A percentile compares a stretch with the other conserved stretches of the same genome.
Conservation (phyloP, 2,888 invertebrate genomes). For the Stenichneumon culpator region DNA sequence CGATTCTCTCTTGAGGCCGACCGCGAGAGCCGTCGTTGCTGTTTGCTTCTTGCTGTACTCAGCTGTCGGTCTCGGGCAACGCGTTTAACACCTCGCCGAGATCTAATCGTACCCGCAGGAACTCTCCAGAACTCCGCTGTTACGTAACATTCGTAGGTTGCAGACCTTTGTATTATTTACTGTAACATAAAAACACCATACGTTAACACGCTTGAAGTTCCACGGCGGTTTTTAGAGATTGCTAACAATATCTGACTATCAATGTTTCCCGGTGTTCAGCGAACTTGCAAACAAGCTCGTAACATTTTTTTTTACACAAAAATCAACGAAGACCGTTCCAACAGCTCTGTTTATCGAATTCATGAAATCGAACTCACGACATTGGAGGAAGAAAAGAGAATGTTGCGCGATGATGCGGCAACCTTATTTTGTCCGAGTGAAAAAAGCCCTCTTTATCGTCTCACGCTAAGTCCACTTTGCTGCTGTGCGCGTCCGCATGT, state of each 20-base stretch:
- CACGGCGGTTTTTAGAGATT: not conserved
- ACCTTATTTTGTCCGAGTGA: not conserved
- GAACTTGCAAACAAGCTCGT: not conserved
- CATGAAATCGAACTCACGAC: not conserved
- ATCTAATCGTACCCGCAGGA: slow-evolving; percentile 59
- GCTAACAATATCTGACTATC: not conserved
- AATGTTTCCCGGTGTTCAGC: not conserved
- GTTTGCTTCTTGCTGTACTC: slow-evolving; percentile 46
- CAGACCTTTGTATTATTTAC: slow-evolving; percentile 39
- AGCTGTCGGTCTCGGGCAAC: slow-evolving; percentile 66
- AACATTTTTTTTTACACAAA: not conserved
- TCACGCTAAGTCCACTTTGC: not conserved
- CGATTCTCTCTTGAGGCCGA: slow-evolving; percentile 16
- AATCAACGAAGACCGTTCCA: not conserved
- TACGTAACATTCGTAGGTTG: slow-evolving; percentile 52
- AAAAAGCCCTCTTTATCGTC: not conserved
- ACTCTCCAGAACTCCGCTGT: slow-evolving; percentile 34
- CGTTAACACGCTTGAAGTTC: not conserved
- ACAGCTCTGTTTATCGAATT: not conserved
- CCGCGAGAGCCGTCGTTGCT: slow-evolving; percentile 32
- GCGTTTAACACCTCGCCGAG: slow-evolving; percentile 65
- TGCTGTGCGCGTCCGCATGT: not conserved
- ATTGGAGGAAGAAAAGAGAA: not conserved
- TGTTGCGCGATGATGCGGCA: not conserved
- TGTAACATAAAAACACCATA: not conserved